A percentile compares a stretch with the other conserved stretches of the same genome.
Evolutionary conservation across 2,797 vertebrate species (phyloP).

Genomic region (Alectoris magna): DNA sequence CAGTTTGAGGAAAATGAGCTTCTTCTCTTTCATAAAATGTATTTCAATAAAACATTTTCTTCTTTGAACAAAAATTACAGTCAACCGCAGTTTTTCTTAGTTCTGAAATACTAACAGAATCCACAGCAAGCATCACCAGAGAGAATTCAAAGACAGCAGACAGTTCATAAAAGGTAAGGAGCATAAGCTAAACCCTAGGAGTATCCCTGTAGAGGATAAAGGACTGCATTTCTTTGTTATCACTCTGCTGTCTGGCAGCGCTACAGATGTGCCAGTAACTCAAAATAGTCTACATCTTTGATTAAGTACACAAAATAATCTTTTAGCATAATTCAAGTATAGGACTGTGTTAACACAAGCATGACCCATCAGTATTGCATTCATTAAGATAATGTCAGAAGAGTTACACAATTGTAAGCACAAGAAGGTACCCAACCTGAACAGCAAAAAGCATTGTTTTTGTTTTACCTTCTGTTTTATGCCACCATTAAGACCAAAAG

Average conservation of each 20-base stretch:
- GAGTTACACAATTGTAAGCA: neutral
- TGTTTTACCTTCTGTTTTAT: neutral
- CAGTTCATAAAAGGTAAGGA: neutral
- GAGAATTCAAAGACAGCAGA: neutral
- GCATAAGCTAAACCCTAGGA: neutral
- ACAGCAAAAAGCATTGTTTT: neutral
- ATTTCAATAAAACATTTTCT: neutral
- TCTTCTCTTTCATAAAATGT: neutral
- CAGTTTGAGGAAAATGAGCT: neutral
- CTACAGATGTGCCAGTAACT: neutral
- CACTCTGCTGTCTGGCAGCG: neutral
- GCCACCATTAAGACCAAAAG: neutral
- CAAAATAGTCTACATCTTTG: accelerated
- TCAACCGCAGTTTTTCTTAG: neutral
- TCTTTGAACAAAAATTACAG: neutral
- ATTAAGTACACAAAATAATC: neutral
- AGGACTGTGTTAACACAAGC: neutral
- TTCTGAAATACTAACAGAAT: neutral
- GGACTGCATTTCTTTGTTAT: neutral
- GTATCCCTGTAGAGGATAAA: neutral
- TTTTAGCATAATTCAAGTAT: neutral
- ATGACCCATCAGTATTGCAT: neutral
- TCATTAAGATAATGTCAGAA: neutral
- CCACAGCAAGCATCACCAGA: neutral
- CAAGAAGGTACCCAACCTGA: neutral